Evolutionary conservation across 2,888 invertebrate genomes (phyloP).

Genomic region (Patella depressa): DNA sequence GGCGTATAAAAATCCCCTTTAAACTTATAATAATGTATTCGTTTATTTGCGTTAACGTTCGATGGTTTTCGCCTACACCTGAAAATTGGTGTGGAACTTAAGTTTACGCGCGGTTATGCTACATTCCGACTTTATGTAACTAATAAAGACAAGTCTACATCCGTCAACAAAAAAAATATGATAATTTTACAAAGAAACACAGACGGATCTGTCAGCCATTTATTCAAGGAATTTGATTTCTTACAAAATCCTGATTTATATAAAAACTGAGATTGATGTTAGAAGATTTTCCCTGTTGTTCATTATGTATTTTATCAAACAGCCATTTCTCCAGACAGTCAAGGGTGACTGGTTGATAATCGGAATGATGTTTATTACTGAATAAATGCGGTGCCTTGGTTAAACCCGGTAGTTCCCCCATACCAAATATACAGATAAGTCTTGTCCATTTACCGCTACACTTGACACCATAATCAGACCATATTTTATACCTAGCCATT

Average conservation of each 20-base stretch:
- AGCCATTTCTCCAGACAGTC: constrained; percentile 19
- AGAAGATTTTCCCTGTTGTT: neutral
- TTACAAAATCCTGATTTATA: neutral
- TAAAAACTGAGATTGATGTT: neutral
- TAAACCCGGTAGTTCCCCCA: constrained; percentile 11
- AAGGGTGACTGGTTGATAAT: neutral
- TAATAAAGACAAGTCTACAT: too few relatives aligned
- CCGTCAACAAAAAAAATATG: too few relatives aligned
- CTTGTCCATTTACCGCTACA: constrained; percentile 12
- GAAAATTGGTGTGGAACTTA: too few relatives aligned
- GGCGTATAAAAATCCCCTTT: too few relatives aligned
- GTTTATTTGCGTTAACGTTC: too few relatives aligned
- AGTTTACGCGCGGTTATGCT: too few relatives aligned
- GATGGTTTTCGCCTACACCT: too few relatives aligned
- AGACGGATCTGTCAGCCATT: too few relatives aligned
- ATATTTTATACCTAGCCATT: neutral
- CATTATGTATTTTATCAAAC: neutral
- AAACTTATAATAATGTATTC: too few relatives aligned
- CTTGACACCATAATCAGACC: neutral
- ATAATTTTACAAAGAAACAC: too few relatives aligned
- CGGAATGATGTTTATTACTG: constrained; percentile 11
- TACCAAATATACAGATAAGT: constrained; percentile 16
- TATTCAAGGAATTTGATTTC: too few relatives aligned
- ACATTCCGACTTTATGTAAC: too few relatives aligned
- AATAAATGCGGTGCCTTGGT: constrained; percentile 8